A percentile compares a stretch with the other conserved stretches of the same genome.
These are phyloP conservation scores for Diorhabda elongata DNA, from an alignment of 1,140 invertebrate genomes.

Conservation along the genomic window DNA sequence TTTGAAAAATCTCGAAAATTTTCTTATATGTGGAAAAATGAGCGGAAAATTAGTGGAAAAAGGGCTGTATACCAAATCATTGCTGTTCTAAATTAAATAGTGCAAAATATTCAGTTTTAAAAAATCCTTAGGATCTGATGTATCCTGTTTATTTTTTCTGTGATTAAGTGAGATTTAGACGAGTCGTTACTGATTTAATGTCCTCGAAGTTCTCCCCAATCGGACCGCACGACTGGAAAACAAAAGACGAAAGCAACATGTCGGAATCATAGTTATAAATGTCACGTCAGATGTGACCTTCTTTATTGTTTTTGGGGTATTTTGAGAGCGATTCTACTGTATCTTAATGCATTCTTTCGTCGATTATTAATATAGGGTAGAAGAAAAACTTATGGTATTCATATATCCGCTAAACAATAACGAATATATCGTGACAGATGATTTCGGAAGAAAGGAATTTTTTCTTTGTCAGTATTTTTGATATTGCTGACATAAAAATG, in stretches of 20 bases:
- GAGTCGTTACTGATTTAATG: background rate
- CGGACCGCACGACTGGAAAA: slow-evolving; percentile 31
- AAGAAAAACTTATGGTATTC: slow-evolving; percentile 28
- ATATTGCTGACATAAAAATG: too few relatives aligned
- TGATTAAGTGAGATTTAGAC: background rate
- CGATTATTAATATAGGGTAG: slow-evolving; percentile 26
- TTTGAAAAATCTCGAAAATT: too few relatives aligned
- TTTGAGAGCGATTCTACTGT: slow-evolving; percentile 11
- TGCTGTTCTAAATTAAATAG: too few relatives aligned
- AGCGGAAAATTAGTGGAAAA: too few relatives aligned
- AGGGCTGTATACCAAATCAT: too few relatives aligned
- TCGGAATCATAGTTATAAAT: slow-evolving; percentile 39
- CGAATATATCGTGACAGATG: slow-evolving; percentile 22
- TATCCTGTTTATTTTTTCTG: too few relatives aligned
- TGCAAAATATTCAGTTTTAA: too few relatives aligned
- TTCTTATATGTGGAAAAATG: too few relatives aligned
- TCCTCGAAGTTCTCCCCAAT: slow-evolving; percentile 28
- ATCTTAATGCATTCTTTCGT: slow-evolving; percentile 20
- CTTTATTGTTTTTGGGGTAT: slow-evolving; percentile 35
- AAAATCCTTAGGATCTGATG: too few relatives aligned
- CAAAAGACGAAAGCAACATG: slow-evolving; percentile 37
- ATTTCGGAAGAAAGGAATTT: slow-evolving; percentile 21
- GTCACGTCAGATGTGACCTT: slow-evolving; percentile 33
- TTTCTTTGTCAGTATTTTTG: slow-evolving; percentile 13
- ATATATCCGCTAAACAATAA: slow-evolving; percentile 16